phyloP scores from a whole-genome alignment of 2,888 invertebrate genomes.

The Melanophora roralis region DNA sequence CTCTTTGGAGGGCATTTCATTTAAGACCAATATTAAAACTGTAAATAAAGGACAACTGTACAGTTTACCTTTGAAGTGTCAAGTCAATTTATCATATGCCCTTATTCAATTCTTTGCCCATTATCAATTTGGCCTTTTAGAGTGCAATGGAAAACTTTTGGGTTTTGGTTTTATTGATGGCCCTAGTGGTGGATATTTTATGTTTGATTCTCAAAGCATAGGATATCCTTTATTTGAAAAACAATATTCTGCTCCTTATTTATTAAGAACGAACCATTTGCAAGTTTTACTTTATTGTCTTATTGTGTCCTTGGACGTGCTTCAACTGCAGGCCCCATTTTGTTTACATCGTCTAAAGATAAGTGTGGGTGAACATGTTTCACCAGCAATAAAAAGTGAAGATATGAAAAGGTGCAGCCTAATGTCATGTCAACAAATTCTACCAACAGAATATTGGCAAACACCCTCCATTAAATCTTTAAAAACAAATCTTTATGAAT shows the following conservation, averaged over 20 bases:
- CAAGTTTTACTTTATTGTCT: constrained; percentile 82
- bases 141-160: constrained; percentile 78
- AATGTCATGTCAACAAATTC: neutral
- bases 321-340: constrained; percentile 48
- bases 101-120: constrained; percentile 80
- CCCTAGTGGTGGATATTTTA: constrained; percentile 79
- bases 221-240: constrained; percentile 81
- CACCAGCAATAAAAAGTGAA: neutral
- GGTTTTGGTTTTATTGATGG: constrained; percentile 78
- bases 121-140: constrained; percentile 79
- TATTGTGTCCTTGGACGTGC: constrained; percentile 80
- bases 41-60: constrained; percentile 82
- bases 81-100: constrained; percentile 81
- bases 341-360: neutral
- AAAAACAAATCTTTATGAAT: neutral
- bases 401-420: neutral
- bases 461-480: neutral
- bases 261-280: constrained; percentile 80
- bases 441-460: neutral
- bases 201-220: constrained; percentile 82
- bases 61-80: constrained; percentile 70
- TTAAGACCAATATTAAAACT: constrained; percentile 79
- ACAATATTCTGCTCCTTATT: constrained; percentile 79
- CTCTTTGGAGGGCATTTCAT: constrained; percentile 79
- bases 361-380: neutral